Evolutionary conservation across 2,888 invertebrate species (phyloP).

Genomic region (Drosophila koepferae): DNA sequence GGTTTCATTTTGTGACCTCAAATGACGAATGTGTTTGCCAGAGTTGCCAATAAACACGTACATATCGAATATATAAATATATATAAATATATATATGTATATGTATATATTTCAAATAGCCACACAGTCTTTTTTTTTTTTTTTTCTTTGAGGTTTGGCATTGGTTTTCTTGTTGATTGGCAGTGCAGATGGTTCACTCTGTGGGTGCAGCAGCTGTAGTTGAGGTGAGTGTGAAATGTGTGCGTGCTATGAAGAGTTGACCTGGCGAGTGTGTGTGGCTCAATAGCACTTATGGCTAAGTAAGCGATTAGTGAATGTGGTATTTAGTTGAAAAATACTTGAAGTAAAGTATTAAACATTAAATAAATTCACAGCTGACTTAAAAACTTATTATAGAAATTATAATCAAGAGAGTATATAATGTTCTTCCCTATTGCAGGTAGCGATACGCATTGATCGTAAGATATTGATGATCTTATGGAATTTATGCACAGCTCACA

Average conservation of each 20-base stretch:
- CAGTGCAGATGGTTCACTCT: constrained; percentile 6
- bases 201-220: background rate
- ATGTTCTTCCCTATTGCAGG: too few species aligned
- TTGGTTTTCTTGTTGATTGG: constrained; percentile 33
- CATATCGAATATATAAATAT: constrained; percentile 32
- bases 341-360: background rate
- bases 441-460: too few species aligned
- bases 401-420: too few species aligned
- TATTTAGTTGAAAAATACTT: background rate
- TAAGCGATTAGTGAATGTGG: background rate
- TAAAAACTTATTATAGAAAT: too few species aligned
- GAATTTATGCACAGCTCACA: too few species aligned
- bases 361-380: background rate
- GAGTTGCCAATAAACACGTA: constrained; percentile 73
- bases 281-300: constrained; percentile 8
- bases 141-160: constrained; percentile 31
- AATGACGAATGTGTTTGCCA: constrained; percentile 59
- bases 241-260: background rate
- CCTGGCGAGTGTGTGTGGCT: background rate
- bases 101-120: constrained; percentile 44
- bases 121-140: constrained; percentile 6
- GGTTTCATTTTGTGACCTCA: constrained; percentile 54
- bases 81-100: constrained; percentile 7
- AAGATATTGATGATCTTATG: too few species aligned
- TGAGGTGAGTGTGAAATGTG: background rate